These are phyloP conservation scores for Cerastis rubricosa DNA, from an alignment of 2,888 invertebrate genomes.

Conservation along the genomic window DNA sequence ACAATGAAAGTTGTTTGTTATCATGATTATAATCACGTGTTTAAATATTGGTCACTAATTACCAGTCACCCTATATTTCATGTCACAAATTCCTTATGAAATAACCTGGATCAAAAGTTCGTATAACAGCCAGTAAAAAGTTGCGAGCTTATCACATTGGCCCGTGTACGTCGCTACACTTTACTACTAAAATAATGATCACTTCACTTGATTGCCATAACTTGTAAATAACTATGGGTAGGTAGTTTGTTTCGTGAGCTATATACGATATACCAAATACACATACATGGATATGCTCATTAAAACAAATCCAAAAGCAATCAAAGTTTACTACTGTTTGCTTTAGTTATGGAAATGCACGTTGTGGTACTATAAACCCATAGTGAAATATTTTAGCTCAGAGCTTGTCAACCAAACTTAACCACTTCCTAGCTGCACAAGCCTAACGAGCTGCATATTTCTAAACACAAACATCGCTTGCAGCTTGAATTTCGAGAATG, in stretches of 20 bases:
- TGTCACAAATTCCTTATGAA: background rate
- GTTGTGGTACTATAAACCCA: background rate
- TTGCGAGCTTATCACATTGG: background rate
- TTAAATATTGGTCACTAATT: too few relatives aligned
- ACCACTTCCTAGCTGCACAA: background rate
- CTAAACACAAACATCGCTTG: background rate
- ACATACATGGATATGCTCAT: background rate
- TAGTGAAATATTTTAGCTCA: background rate
- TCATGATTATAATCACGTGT: too few relatives aligned
- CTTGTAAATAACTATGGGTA: background rate
- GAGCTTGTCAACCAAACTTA: background rate
- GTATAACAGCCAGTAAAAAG: background rate
- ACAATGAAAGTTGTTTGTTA: too few relatives aligned
- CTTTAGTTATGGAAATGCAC: background rate
- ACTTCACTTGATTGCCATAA: conserved; percentile 2
- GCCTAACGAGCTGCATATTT: background rate
- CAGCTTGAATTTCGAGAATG: background rate
- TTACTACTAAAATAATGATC: background rate
- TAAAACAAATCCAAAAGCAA: background rate
- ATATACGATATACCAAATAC: too few relatives aligned
- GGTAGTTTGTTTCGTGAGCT: too few relatives aligned
- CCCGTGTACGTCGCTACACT: background rate
- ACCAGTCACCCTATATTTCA: too few relatives aligned
- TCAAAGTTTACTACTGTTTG: background rate
- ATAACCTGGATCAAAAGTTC: conserved; percentile 1